These are phyloP conservation scores for Rousettus madagascariensis DNA, from an alignment of 2,797 vertebrate species.

Conservation along the genomic window DNA sequence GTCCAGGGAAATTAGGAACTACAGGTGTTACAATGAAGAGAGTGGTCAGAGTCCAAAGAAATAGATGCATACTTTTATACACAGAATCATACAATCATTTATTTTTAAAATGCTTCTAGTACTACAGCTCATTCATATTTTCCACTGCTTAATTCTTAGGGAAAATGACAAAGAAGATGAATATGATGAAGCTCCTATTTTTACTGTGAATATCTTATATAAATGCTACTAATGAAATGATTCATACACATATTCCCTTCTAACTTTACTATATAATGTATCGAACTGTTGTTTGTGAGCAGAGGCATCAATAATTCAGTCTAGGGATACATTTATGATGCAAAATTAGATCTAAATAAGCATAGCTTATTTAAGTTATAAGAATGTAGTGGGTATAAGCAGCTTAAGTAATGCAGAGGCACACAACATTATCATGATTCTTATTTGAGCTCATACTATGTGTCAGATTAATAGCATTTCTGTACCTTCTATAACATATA, in stretches of 20 bases:
- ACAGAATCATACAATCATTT: neutral
- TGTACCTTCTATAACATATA: neutral
- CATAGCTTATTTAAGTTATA: constrained; percentile 39
- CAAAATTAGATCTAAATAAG: constrained; percentile 48
- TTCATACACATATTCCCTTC: neutral
- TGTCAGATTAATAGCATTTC: neutral
- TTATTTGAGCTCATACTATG: neutral
- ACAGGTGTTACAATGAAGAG: neutral
- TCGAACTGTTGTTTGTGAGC: constrained; percentile 20
- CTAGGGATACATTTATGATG: constrained; percentile 38
- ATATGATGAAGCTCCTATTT: neutral
- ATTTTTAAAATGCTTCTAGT: neutral
- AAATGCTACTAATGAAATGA: constrained; percentile 34
- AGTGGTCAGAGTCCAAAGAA: neutral
- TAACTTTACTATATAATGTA: neutral
- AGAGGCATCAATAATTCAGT: constrained; percentile 50
- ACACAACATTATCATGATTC: neutral
- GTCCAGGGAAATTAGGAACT: neutral
- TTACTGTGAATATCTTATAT: neutral
- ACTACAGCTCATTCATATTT: neutral
- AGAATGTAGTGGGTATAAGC: neutral
- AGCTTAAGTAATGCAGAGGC: constrained; percentile 31
- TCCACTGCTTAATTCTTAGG: neutral
- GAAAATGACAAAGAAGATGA: neutral
- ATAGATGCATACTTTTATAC: neutral